Evolutionary conservation across 2,888 invertebrate genomes (phyloP), one percentile per base, ranked within the genome.

Genomic region (Drosophila mulleri): DNA sequence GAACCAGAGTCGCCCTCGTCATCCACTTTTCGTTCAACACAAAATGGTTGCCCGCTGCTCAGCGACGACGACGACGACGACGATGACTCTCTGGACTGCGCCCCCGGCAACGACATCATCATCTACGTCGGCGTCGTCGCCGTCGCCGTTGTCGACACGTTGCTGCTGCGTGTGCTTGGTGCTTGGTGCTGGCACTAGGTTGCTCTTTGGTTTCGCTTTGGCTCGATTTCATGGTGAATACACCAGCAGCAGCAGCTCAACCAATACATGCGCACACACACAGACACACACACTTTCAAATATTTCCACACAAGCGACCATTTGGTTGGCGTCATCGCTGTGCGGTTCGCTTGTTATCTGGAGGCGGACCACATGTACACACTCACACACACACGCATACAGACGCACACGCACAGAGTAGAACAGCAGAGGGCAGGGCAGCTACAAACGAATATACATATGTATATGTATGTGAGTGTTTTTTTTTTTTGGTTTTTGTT

Each of bases 221-320:
- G 87, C 89, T 84, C 82, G 78, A 86, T 86, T 88, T 86, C 86
- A 86, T 88, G 88, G 88, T 83, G 82, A 80, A 81, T 80, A 72
- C 74, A 67, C 74, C 69, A 62, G 70, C 62, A 48, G 39, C 67
- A 50, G 66, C 71, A 77, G 75, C 63, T 67, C 75, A 72, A 67
- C 78, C 58, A 67, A 76, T 70, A 75, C 68, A 67, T 54, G 62
- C 41, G 5, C 20, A 69, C 56, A 71, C 53, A 71, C 48, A 68
- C 60, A 52, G 20, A 63, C 32, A 39, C 41, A 41, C 16, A 52
- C 44, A 59, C 39, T 50, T 32, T 54, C 37, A 57, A 29, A 57
- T 48, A 59, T 59, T 59, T 58, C 50, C 64, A 62, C 35, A 56
- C 39, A 61, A 64, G 20, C 79, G 71, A 66, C 79, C 77, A 70